These are phyloP conservation scores for Nebria brevicollis DNA, from an alignment of 2,888 invertebrate genomes.

Conservation along the genomic window DNA sequence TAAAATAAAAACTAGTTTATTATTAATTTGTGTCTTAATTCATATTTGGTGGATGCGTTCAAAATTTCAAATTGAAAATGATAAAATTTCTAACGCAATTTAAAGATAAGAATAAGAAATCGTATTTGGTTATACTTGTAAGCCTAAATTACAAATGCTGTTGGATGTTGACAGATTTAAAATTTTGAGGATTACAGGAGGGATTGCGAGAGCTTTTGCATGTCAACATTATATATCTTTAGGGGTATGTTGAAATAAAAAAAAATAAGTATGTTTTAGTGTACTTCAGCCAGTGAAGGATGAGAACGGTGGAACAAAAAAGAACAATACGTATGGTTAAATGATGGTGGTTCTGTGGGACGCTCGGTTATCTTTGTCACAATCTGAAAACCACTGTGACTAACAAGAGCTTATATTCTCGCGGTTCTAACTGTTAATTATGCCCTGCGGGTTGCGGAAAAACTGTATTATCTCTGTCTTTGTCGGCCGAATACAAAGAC, in stretches of 20 bases:
- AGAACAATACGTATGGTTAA: neutral
- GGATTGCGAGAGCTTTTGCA: neutral
- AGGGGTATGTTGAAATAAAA: neutral
- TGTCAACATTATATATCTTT: neutral
- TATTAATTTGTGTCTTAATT: too few species aligned
- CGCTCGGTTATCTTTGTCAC: neutral
- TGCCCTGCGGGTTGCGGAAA: slow-evolving; percentile 19
- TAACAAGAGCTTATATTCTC: neutral
- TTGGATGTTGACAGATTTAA: neutral
- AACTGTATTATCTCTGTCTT: neutral
- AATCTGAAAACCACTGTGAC: slow-evolving; percentile 1
- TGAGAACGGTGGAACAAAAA: neutral
- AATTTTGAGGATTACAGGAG: neutral
- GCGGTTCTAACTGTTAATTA: slow-evolving; percentile 41
- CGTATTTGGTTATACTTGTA: neutral
- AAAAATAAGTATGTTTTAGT: neutral
- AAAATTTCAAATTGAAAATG: too few species aligned
- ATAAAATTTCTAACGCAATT: too few species aligned
- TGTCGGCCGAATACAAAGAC: neutral
- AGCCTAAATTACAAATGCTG: neutral
- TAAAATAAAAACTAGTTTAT: too few species aligned
- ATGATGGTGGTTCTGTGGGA: neutral
- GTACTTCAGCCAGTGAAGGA: neutral
- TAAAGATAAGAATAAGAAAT: too few species aligned
- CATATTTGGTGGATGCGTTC: too few species aligned